Base-by-base conservation (phyloP, 2,888 invertebrate genomes). In the Temnothorax rugatulus region DNA sequence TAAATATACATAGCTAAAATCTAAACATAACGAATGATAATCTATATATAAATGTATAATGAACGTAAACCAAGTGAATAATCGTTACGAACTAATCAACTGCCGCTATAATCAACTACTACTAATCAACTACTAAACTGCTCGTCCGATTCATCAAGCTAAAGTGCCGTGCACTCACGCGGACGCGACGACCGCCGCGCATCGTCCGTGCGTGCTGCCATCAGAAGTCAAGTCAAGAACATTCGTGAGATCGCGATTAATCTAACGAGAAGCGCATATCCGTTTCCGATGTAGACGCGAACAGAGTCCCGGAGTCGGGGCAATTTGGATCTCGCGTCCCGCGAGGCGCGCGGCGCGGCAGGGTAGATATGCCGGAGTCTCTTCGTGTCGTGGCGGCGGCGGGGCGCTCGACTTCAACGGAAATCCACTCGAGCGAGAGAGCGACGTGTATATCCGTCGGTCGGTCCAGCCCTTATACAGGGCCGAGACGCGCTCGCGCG, bases 381-480 rank as follows among this genome's bases (percentile, higher is more conserved):
- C 84, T 76, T 76, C 68, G 54, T 68, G 84, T 69, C 61, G 76
- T 64, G 57, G 66, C 38, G 84, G 68, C 66, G 64, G 50, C 47
- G 54, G 52, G n/a, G 34, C 41, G 44, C 66, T 61, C 61, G 85
- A 34, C 61, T 34, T 73, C 64, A 84, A 77, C 76, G 79, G 74
- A 76, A 82, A 82, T 76, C 73, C 73, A 81, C 79, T 81, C 47
- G 73, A 81, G 38, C 25, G 59, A 81, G 47, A 81, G 71, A 59
- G 47, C 59, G 79, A 81, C 73, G 73, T 73, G 34, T 59, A 66
- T 81, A 83, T 66, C 50, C 41, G 63, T 66, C 64, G 77, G 61
- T 52, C 63, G 88, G 88, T 90, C 90, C 89, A 89, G 66, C 87
- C 38, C 66, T 54, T 74, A 29, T 54, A 86, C 61, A 79, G 66